phyloP scores from a whole-genome alignment of 2,797 vertebrate species.

The Eurystomus glaucurus region DNA sequence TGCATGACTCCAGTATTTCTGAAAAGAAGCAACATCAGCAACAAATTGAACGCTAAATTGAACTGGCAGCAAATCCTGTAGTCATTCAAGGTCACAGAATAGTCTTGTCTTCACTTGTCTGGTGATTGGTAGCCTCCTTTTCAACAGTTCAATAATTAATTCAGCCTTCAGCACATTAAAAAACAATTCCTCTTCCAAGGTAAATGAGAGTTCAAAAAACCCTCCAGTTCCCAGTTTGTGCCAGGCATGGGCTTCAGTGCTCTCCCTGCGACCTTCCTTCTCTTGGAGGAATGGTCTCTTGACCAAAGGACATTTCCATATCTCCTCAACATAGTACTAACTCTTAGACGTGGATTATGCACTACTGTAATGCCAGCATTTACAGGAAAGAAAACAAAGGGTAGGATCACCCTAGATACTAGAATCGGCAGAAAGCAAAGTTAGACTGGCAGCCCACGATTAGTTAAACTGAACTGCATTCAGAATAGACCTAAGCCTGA shows the following conservation, averaged over 20 bases:
- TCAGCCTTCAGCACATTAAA: slow-evolving; percentile 39
- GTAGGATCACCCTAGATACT: neutral
- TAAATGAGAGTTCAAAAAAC: slow-evolving; percentile 22
- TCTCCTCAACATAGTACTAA: neutral
- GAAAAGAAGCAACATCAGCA: slow-evolving; percentile 52
- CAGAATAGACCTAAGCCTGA: neutral
- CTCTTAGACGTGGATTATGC: neutral
- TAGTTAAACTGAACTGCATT: neutral
- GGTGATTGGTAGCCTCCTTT: slow-evolving; percentile 52
- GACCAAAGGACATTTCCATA: neutral
- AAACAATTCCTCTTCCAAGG: slow-evolving; percentile 25
- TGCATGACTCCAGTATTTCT: slow-evolving; percentile 4
- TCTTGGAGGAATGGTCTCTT: neutral
- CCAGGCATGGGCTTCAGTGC: neutral
- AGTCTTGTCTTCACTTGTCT: slow-evolving; percentile 36
- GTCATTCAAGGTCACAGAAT: slow-evolving; percentile 47
- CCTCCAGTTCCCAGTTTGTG: neutral
- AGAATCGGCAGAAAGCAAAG: neutral
- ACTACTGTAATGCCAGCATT: neutral
- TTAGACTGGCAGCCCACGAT: neutral
- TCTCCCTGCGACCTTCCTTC: neutral
- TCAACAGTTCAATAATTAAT: slow-evolving; percentile 45
- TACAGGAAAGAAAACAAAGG: neutral
- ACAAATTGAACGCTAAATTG: slow-evolving; percentile 41
- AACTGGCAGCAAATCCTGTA: slow-evolving; percentile 63